These are phyloP conservation scores for Iguana delicatissima DNA, from an alignment of 2,797 vertebrate genomes.

Conservation along the genomic window DNA sequence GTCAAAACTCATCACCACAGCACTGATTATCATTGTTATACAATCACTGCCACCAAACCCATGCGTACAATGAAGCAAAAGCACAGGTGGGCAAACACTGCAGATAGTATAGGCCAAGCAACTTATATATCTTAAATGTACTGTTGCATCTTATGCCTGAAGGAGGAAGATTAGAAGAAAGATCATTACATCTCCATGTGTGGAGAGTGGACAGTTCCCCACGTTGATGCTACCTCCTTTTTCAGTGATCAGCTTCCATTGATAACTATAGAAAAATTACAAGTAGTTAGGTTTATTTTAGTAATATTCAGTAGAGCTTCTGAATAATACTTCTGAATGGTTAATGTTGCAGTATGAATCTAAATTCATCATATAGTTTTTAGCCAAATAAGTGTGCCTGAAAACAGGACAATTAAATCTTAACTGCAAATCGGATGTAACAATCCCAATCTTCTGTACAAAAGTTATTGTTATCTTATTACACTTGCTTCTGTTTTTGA, in stretches of 20 bases:
- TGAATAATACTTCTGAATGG: neutral
- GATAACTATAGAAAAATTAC: neutral
- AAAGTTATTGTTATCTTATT: neutral
- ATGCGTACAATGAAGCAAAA: neutral
- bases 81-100: neutral
- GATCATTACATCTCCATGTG: neutral
- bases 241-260: neutral
- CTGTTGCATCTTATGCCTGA: neutral
- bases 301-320: neutral
- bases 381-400: neutral
- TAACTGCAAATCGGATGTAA: neutral
- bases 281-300: conserved; percentile 3
- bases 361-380: neutral
- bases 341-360: neutral
- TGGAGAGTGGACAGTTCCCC: neutral
- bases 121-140: neutral
- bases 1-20: neutral
- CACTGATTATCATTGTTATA: neutral
- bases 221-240: neutral
- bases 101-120: neutral
- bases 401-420: neutral
- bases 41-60: neutral
- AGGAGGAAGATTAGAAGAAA: neutral
- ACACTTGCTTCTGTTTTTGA: neutral
- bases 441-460: neutral